Conservation (phyloP, 1,140 invertebrate genomes). For the Trypoxylus dichotomus region DNA sequence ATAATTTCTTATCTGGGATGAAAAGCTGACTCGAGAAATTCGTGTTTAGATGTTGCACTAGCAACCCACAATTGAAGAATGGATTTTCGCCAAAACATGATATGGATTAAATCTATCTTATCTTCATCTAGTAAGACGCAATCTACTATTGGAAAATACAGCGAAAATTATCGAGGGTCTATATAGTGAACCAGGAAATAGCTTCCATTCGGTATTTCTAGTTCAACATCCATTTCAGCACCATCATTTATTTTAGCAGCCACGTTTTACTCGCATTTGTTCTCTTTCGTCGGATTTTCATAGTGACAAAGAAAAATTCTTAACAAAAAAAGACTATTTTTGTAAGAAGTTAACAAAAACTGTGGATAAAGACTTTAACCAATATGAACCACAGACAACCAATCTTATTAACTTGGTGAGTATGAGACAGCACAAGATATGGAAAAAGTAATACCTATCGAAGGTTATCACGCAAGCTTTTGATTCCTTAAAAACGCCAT, state of each 20-base stretch:
- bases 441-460: too few species aligned
- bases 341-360: too few species aligned
- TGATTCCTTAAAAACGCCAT: too few species aligned
- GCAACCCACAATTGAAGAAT: neutral
- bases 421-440: too few species aligned
- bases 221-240: neutral
- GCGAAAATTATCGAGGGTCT: neutral
- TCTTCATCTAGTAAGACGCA: neutral
- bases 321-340: too few species aligned
- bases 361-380: too few species aligned
- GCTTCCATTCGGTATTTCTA: slow-evolving; percentile 6
- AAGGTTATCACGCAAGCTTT: too few species aligned
- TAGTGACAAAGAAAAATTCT: too few species aligned
- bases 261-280: slow-evolving; percentile 6
- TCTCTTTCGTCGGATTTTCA: neutral
- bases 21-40: too few species aligned
- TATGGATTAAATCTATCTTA: neutral
- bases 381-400: too few species aligned
- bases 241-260: neutral
- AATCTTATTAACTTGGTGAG: too few species aligned
- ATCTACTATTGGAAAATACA: neutral
- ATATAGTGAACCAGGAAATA: neutral
- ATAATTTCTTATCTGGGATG: too few species aligned
- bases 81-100: neutral
- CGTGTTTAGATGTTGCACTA: neutral